Conservation (phyloP, 2,797 vertebrate genomes). For the Characodon lateralis region DNA sequence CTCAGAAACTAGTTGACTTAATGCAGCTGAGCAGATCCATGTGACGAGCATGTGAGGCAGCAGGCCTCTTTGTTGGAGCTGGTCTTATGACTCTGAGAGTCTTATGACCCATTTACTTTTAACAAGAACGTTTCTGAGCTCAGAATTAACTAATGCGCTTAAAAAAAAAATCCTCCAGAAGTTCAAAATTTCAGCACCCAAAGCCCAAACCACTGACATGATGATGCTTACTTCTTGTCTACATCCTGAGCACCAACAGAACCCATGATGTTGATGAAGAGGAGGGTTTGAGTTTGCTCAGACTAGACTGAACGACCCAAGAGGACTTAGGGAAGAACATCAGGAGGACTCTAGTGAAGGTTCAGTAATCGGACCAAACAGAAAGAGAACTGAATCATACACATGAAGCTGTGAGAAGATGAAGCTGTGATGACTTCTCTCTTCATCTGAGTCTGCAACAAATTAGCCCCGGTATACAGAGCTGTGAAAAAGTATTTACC, state of each 20-base stretch:
- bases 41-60: constrained; percentile 89
- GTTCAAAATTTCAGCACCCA: too few relatives aligned
- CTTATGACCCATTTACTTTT: constrained; percentile 84
- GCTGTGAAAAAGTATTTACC: too few relatives aligned
- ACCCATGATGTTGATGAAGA: background rate
- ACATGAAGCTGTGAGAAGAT: background rate
- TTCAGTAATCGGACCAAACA: background rate
- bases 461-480: background rate
- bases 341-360: background rate
- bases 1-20: constrained; percentile 80
- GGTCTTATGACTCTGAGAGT: constrained; percentile 88
- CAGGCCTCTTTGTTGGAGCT: constrained; percentile 77
- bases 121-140: constrained; percentile 84
- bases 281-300: background rate
- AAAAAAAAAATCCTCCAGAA: background rate
- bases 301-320: background rate
- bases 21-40: constrained; percentile 83
- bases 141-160: constrained; percentile 85
- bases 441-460: too few relatives aligned
- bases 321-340: background rate
- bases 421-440: too few relatives aligned
- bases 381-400: background rate
- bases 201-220: too few relatives aligned
- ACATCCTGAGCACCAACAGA: too few relatives aligned
- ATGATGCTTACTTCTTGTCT: too few relatives aligned